A percentile compares a stretch with the other conserved stretches of the same genome.
Evolutionary conservation across 2,113 vertebrate species (phyloP).

Genomic region (Ammospiza nelsoni): DNA sequence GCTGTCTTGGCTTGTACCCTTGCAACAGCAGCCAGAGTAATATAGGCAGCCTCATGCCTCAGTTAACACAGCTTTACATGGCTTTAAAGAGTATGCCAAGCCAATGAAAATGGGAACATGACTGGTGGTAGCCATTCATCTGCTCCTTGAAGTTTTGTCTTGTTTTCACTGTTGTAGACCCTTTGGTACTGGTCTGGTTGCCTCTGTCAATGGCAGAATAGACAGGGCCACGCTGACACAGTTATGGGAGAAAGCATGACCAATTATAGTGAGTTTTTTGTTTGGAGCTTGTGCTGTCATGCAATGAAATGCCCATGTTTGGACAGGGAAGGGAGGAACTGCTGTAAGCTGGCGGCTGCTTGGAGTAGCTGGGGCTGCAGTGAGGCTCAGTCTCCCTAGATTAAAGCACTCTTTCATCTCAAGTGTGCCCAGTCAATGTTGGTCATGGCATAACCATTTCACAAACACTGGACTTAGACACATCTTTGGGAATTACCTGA

Average conservation of each 20-base stretch:
- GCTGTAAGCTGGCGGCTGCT: not conserved
- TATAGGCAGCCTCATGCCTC: not conserved
- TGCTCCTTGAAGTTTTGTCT: not conserved
- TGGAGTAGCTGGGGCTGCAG: not conserved
- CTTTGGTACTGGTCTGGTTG: not conserved
- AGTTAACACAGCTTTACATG: constrained; percentile 39
- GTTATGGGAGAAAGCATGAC: not conserved
- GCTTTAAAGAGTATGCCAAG: not conserved
- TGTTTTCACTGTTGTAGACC: constrained; percentile 23
- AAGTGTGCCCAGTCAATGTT: not conserved
- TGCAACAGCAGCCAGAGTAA: not conserved
- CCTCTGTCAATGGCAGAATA: not conserved
- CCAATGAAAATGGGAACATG: not conserved
- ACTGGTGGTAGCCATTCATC: not conserved
- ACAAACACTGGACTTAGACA: not conserved
- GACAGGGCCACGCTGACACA: not conserved
- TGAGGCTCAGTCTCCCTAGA: not conserved
- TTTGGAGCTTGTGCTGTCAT: constrained; percentile 1
- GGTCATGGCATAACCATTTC: not conserved
- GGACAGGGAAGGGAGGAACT: not conserved
- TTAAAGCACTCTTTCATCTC: not conserved
- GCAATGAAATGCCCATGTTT: not conserved
- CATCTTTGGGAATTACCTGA: not conserved
- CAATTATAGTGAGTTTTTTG: not conserved
- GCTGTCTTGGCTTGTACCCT: constrained; percentile 1